Conservation (phyloP, 2,113 vertebrate genomes). For the Odontesthes bonariensis region DNA sequence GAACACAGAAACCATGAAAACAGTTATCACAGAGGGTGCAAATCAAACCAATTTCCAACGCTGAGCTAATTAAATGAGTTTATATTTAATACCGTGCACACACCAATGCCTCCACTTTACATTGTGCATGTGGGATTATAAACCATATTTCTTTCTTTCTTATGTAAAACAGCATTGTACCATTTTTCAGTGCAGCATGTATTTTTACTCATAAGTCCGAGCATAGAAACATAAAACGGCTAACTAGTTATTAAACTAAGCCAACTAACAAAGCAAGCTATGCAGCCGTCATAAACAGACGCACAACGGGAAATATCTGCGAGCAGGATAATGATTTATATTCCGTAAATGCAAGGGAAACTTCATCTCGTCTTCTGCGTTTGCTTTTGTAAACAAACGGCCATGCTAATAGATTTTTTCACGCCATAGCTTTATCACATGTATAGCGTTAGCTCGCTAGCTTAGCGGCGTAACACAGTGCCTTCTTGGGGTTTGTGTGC, state of each 20-base stretch:
- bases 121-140: neutral
- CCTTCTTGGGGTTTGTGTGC: neutral
- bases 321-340: neutral
- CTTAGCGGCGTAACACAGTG: slow-evolving; percentile 7
- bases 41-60: too few species aligned
- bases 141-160: neutral
- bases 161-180: neutral
- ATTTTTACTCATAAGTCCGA: neutral
- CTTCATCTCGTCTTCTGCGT: neutral
- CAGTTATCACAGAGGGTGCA: too few species aligned
- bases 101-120: neutral
- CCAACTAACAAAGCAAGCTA: neutral
- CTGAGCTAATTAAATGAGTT: too few species aligned
- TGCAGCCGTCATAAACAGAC: slow-evolving; percentile 32
- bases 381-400: slow-evolving; percentile 41
- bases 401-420: slow-evolving; percentile 4
- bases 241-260: neutral
- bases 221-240: neutral
- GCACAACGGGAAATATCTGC: neutral
- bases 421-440: slow-evolving; percentile 51
- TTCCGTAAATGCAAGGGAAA: neutral
- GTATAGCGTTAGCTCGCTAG: slow-evolving; percentile 58
- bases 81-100: neutral
- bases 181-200: neutral
- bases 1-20: neutral